Conservation (phyloP, 2,888 invertebrate species). For the Brachyopa scutellaris region DNA sequence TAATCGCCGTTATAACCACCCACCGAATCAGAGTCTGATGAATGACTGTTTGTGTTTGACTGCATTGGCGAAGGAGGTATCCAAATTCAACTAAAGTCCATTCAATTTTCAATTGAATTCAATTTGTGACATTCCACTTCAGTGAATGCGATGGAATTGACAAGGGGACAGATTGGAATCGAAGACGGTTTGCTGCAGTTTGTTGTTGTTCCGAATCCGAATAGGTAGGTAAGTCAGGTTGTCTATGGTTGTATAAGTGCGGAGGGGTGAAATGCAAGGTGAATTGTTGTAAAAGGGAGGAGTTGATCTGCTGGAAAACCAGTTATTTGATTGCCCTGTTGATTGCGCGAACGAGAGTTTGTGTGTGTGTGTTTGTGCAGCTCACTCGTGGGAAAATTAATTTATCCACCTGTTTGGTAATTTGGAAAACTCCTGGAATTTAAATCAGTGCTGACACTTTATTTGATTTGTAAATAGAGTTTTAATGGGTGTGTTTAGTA, state of each 20-base stretch:
- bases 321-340: slow-evolving; percentile 30
- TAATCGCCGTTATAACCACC: slow-evolving; percentile 22
- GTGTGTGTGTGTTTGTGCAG: slow-evolving; percentile 2
- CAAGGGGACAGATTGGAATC: not conserved
- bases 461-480: not conserved
- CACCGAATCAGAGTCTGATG: slow-evolving; percentile 63
- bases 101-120: slow-evolving; percentile 26
- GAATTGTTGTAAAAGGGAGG: slow-evolving; percentile 38
- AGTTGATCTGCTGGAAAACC: slow-evolving; percentile 30
- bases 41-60: slow-evolving; percentile 39
- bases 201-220: slow-evolving; percentile 40
- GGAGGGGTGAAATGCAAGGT: slow-evolving; percentile 39
- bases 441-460: slow-evolving; percentile 45
- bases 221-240: not conserved
- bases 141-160: slow-evolving; percentile 13
- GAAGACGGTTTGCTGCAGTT: not conserved
- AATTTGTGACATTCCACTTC: slow-evolving; percentile 3
- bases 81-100: slow-evolving; percentile 9
- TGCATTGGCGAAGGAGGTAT: slow-evolving; percentile 24
- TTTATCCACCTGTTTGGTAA: slow-evolving; percentile 53
- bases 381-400: slow-evolving; percentile 52
- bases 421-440: slow-evolving; percentile 50
- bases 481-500: not conserved
- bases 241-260: not conserved
- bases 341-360: not conserved